A percentile compares a stretch with the other conserved stretches of the same genome.
Conservation (phyloP, 2,797 vertebrate genomes). For the Cirrhinus mrigala region DNA sequence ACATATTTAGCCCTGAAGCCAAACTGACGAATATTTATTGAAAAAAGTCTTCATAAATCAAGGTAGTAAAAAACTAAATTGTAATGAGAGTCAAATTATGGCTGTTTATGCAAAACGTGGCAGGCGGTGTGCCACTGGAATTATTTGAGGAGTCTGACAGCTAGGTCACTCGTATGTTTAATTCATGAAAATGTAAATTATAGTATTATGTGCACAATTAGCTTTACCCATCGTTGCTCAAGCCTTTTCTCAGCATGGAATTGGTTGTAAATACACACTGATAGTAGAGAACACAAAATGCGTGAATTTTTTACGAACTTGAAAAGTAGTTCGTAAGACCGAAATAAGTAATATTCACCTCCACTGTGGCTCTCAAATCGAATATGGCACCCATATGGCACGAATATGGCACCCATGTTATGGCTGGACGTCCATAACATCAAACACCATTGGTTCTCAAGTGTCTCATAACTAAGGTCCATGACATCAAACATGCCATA, state of each 20-base stretch:
- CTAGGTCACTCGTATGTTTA: constrained; percentile 46
- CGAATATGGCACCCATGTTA: background rate
- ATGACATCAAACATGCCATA: constrained; percentile 6
- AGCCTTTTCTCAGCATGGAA: constrained; percentile 15
- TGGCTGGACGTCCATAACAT: background rate
- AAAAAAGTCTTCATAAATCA: constrained; percentile 42
- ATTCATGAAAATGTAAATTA: constrained; percentile 59
- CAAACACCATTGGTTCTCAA: constrained; percentile 20
- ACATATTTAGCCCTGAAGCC: constrained; percentile 26
- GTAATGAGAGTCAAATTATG: constrained; percentile 34
- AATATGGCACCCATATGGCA: background rate
- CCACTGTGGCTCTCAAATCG: background rate
- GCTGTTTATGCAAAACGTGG: constrained; percentile 49
- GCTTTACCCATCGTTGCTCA: constrained; percentile 19
- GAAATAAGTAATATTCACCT: background rate
- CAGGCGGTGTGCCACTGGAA: constrained; percentile 45
- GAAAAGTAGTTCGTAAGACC: background rate
- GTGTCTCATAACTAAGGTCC: background rate
- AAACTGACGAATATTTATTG: constrained; percentile 43
- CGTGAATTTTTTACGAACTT: background rate
- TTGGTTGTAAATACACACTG: background rate
- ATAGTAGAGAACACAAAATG: background rate
- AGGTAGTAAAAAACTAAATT: constrained; percentile 27
- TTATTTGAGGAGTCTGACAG: constrained; percentile 48
- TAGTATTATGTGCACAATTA: constrained; percentile 49